phyloP scores from a whole-genome alignment of 2,797 vertebrate species.

The Thripadectes ignobilis region DNA sequence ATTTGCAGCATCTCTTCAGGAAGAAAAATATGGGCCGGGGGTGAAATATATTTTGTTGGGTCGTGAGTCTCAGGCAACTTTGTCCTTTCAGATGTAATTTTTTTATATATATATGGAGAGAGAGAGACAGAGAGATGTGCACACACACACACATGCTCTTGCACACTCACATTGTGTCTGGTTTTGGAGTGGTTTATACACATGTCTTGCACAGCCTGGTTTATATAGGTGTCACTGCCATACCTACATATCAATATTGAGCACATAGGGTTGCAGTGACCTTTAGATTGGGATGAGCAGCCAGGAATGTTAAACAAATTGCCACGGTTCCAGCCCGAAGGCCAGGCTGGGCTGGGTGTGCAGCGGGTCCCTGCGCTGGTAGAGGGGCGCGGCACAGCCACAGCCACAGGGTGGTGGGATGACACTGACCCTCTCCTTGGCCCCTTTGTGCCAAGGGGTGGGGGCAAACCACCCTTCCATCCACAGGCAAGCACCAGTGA shows the following conservation, averaged over 20 bases:
- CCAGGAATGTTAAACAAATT: conserved; percentile 37
- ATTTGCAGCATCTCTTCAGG: conserved; percentile 70
- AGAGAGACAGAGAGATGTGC: neutral
- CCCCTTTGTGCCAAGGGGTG: fast-evolving
- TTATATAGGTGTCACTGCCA: neutral
- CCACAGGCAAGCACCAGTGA: neutral
- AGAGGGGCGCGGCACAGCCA: fast-evolving
- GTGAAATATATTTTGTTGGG: conserved; percentile 56
- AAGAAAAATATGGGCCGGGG: conserved; percentile 52
- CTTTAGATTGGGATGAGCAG: conserved; percentile 47
- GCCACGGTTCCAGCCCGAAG: neutral
- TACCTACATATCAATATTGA: neutral
- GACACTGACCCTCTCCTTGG: fast-evolving
- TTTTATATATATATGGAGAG: conserved; percentile 31
- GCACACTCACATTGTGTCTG: neutral
- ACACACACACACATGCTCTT: fast-evolving
- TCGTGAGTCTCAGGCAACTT: conserved; percentile 39
- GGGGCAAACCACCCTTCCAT: neutral
- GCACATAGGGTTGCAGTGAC: neutral
- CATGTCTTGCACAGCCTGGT: neutral
- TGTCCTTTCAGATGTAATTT: conserved; percentile 71
- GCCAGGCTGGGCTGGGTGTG: neutral
- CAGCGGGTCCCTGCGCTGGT: fast-evolving
- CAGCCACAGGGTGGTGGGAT: fast-evolving
- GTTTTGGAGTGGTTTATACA: neutral